phyloP scores from a whole-genome alignment of 2,113 vertebrate species.

The Pachycephala philippinensis region DNA sequence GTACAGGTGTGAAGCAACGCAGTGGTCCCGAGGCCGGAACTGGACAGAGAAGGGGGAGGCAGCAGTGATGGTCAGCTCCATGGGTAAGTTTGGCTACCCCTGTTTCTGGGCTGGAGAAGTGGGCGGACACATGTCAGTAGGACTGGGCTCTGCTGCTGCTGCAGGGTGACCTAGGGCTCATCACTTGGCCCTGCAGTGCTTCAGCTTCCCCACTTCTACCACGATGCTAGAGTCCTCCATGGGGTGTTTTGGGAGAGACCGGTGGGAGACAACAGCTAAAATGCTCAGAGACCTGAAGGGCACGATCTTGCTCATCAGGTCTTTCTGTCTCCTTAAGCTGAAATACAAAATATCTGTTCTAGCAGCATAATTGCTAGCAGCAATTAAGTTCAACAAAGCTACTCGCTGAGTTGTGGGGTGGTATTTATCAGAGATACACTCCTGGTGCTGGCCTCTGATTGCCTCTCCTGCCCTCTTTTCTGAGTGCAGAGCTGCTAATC shows the following conservation, averaged over 20 bases:
- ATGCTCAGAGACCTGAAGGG: rapidly evolving
- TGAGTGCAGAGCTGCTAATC: rapidly evolving
- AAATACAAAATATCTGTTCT: background rate
- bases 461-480: background rate
- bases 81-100: slow-evolving; percentile 62
- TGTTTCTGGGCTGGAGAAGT: background rate
- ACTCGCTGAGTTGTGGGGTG: background rate
- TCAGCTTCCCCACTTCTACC: background rate
- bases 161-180: background rate
- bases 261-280: background rate
- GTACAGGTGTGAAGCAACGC: slow-evolving; percentile 75
- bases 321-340: background rate
- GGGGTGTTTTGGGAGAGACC: background rate
- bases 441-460: background rate
- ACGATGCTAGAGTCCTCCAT: background rate
- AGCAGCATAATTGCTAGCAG: background rate
- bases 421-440: background rate
- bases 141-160: background rate
- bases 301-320: background rate
- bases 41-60: slow-evolving; percentile 38
- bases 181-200: background rate
- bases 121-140: rapidly evolving
- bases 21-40: slow-evolving; percentile 27
- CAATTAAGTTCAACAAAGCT: background rate
- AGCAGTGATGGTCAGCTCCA: slow-evolving; percentile 58